These are phyloP conservation scores for Trematocara macrostoma DNA, from an alignment of 2,113 vertebrate species.

Conservation along the genomic window DNA sequence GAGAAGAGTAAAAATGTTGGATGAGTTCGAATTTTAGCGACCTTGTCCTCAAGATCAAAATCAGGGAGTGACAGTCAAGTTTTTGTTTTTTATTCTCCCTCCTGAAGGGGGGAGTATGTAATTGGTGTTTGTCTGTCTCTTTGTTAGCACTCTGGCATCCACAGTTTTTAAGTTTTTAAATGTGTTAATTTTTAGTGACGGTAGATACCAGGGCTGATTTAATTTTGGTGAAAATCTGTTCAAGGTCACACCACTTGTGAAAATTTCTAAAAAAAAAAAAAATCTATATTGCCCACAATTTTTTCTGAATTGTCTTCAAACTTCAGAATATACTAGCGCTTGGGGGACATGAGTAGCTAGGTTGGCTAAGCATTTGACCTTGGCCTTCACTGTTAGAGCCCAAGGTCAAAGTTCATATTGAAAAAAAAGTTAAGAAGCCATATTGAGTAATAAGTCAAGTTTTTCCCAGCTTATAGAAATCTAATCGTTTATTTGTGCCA, in stretches of 20 bases:
- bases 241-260: background rate
- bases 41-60: background rate
- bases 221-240: background rate
- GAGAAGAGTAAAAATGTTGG: background rate
- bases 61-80: background rate
- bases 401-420: background rate
- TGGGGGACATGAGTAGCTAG: background rate
- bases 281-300: background rate
- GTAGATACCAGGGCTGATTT: background rate
- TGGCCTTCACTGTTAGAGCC: background rate
- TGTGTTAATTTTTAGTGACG: background rate
- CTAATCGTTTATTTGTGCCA: background rate
- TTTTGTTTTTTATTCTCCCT: background rate
- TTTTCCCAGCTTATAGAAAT: background rate
- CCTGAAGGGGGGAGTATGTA: background rate
- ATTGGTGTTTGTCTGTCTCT: background rate
- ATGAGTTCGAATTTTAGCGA: background rate
- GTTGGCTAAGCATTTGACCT: background rate
- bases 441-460: background rate
- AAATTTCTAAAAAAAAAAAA: background rate
- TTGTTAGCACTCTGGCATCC: background rate
- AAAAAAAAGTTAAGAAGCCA: background rate
- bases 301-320: background rate
- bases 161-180: background rate
- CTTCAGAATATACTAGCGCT: background rate